Percentiles rank a stretch among this genome's conserved stretches.
Conservation (phyloP, 2,888 invertebrate species). For the Onthophagus sagittarius region DNA sequence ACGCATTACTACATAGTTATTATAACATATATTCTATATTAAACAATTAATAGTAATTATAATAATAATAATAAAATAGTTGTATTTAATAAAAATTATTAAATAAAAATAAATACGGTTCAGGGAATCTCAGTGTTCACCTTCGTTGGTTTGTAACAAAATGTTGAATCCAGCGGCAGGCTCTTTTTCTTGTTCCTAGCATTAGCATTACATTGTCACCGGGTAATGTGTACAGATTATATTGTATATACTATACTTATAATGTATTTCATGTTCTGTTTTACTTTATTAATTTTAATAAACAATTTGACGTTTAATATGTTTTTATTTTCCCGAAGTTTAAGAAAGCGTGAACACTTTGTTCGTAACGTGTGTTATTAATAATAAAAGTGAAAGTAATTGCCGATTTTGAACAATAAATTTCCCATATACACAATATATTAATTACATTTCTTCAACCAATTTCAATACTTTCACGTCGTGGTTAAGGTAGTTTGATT, state of each 20-base stretch:
- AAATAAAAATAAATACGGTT: neutral
- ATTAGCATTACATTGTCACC: conserved; percentile 47
- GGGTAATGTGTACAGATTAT: conserved; percentile 39
- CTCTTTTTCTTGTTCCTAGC: conserved; percentile 38
- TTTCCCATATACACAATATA: too few relatives aligned
- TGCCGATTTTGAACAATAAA: too few relatives aligned
- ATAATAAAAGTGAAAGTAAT: too few relatives aligned
- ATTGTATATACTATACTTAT: conserved; percentile 45
- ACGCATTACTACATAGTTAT: conserved; percentile 4
- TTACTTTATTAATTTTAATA: conserved; percentile 52
- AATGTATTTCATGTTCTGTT: conserved; percentile 52
- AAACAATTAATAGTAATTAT: neutral
- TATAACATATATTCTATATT: neutral
- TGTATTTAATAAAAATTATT: neutral
- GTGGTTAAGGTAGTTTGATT: too few relatives aligned
- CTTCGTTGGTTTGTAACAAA: neutral
- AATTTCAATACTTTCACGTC: too few relatives aligned
- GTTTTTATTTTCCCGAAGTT: conserved; percentile 6
- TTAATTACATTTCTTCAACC: too few relatives aligned
- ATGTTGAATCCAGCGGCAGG: neutral
- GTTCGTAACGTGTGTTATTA: too few relatives aligned
- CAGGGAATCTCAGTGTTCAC: conserved; percentile 23
- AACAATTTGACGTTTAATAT: conserved; percentile 49
- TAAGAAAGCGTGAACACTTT: neutral
- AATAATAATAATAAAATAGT: neutral